Conservation (phyloP, 2,113 vertebrate species). For the Rutilus rutilus region DNA sequence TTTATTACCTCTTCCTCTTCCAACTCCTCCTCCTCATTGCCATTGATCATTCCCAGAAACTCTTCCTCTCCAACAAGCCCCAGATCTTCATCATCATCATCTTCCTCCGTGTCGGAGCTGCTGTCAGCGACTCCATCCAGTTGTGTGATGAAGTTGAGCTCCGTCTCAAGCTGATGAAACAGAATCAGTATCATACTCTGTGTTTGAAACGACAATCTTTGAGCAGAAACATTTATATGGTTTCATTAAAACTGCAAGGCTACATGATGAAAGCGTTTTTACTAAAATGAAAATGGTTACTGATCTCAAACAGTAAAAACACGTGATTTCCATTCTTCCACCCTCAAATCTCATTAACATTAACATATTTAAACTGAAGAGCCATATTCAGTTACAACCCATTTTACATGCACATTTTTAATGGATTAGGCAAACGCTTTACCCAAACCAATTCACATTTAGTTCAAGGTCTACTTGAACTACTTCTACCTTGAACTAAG, state of each 20-base stretch:
- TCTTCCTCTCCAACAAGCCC: slow-evolving; percentile 82
- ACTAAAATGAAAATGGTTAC: not conserved
- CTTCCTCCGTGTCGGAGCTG: slow-evolving; percentile 76
- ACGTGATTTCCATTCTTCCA: not conserved
- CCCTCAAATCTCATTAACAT: not conserved
- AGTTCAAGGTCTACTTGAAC: too few species aligned
- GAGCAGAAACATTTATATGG: not conserved
- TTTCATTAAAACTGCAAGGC: not conserved
- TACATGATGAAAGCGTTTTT: not conserved
- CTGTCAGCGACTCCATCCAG: slow-evolving; percentile 84
- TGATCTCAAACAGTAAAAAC: not conserved
- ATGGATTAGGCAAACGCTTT: not conserved
- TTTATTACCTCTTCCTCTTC: slow-evolving; percentile 78
- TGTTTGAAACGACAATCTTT: not conserved
- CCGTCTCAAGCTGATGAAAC: slow-evolving; percentile 45
- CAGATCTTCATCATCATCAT: slow-evolving; percentile 58
- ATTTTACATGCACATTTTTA: not conserved
- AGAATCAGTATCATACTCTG: too few species aligned
- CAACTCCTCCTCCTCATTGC: slow-evolving; percentile 74
- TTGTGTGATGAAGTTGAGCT: slow-evolving; percentile 77
- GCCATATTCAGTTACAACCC: not conserved
- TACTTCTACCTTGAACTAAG: too few species aligned
- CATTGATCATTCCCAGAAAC: slow-evolving; percentile 81
- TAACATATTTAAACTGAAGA: not conserved
- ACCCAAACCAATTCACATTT: too few species aligned